phyloP scores from a whole-genome alignment of 2,888 invertebrate genomes.

The Trissolcus japonicus region DNA sequence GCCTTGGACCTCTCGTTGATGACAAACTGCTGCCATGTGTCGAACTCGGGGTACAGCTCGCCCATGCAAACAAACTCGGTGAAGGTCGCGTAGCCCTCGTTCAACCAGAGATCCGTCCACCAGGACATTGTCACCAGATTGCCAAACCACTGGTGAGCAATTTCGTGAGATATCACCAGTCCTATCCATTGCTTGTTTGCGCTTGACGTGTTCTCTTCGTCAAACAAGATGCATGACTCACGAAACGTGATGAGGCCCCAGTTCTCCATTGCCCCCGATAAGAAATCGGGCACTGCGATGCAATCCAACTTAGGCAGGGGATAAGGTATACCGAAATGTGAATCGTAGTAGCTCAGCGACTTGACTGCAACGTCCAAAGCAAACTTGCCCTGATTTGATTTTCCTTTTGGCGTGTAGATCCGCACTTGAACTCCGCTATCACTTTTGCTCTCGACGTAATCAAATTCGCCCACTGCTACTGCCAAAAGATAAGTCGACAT shows the following conservation, averaged over 20 bases:
- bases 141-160: constrained; percentile 99
- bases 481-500: constrained; percentile 51
- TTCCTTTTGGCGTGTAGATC: constrained; percentile 92
- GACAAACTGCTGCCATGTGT: constrained; percentile 98
- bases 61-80: constrained; percentile 96
- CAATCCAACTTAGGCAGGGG: constrained; percentile 97
- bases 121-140: constrained; percentile 98
- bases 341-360: constrained; percentile 94
- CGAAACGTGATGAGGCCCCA: constrained; percentile 89
- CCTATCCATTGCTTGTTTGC: constrained; percentile 91
- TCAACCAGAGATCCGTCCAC: constrained; percentile 98
- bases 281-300: constrained; percentile 96
- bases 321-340: constrained; percentile 96
- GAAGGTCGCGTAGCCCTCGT: constrained; percentile 97
- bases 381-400: constrained; percentile 93
- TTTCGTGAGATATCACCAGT: constrained; percentile 92
- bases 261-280: constrained; percentile 98
- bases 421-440: constrained; percentile 88
- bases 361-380: constrained; percentile 94
- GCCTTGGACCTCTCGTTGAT: constrained; percentile 91
- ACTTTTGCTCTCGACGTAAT: constrained; percentile 91
- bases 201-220: constrained; percentile 92
- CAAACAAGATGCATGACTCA: constrained; percentile 93
- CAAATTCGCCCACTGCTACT: constrained; percentile 95
- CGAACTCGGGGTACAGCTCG: constrained; percentile 94